A percentile compares a stretch with the other conserved stretches of the same genome.
Evolutionary conservation across 2,797 vertebrate species (phyloP).

Genomic region (Aselliscus stoliczkanus): DNA sequence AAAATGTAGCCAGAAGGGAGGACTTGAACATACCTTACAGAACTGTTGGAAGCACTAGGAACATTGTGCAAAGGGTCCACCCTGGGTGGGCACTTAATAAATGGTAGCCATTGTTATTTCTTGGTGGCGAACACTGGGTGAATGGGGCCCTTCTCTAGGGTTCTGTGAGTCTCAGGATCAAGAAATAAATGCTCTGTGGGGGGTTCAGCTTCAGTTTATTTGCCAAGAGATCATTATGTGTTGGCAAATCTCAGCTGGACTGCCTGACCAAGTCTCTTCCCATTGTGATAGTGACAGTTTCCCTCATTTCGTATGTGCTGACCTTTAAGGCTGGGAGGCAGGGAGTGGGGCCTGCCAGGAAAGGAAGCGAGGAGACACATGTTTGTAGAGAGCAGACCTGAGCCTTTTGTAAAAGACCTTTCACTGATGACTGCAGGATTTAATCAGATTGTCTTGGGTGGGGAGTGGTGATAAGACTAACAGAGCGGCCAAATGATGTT

Average conservation of each 20-base stretch:
- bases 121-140: neutral
- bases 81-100: neutral
- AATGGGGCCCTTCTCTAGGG: neutral
- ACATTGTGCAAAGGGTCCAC: neutral
- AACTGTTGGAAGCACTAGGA: neutral
- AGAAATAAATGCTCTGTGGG: neutral
- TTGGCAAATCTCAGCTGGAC: neutral
- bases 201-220: neutral
- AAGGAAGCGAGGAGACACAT: neutral
- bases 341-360: neutral
- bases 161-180: neutral
- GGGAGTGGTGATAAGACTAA: neutral
- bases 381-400: neutral
- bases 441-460: conserved; percentile 43
- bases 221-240: neutral
- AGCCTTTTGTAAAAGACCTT: neutral
- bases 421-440: neutral
- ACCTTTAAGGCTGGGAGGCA: neutral
- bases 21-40: neutral
- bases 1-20: neutral
- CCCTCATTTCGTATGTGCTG: neutral
- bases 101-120: neutral
- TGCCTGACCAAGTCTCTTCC: neutral
- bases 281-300: neutral
- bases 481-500: neutral